Evolutionary conservation across 2,113 vertebrate species (phyloP), one percentile per base, ranked within the genome.

Genomic region (Callospermophilus lateralis): DNA sequence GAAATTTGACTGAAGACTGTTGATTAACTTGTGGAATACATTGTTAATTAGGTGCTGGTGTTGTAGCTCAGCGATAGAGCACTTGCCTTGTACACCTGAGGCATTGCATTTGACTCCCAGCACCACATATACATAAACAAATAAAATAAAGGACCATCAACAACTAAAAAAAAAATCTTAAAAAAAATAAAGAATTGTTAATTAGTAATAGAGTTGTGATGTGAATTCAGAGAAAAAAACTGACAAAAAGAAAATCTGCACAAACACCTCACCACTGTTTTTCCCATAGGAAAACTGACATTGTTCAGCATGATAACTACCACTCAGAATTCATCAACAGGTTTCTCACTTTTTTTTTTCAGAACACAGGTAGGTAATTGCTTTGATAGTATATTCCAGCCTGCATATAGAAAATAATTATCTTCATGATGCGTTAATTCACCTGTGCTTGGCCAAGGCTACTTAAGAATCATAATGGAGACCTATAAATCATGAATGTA

Each of bases 381-480:
- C 73, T 97, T 93, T 93, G 77, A 84, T 90, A 95, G 30, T 3
- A 63, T 85, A 30, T 84, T 68, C 37, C 30, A 79, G 67, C 39
- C 4, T 8, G 37, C 39, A 16, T 65, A 7, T 68, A 85, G 26
- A 85, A 96, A 87, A 70, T 42, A 88, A 58, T 84, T 89, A 53
- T 20, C 53, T 90, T 93, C 78, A 76, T 78, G 42, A 28, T 68
- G 3, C 42, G 86, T 13, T 68, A 34, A 95, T 48, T 90, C 58
- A 72, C 11, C 55, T 45, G n/a, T 58, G 68, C 53, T 78, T 93
- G 20, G 93, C 70, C 68, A 89, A 93, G 45, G 45, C 42, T 89
- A 85, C 22, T 93, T 80, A 61, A 67, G 78, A 91, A 8, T 68
- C 24, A 55, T 74, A 55, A 92, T 87, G 58, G 22, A 81, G 32